Base-by-base conservation (phyloP, 2,888 invertebrate genomes). In the Ptychoptera contaminata region DNA sequence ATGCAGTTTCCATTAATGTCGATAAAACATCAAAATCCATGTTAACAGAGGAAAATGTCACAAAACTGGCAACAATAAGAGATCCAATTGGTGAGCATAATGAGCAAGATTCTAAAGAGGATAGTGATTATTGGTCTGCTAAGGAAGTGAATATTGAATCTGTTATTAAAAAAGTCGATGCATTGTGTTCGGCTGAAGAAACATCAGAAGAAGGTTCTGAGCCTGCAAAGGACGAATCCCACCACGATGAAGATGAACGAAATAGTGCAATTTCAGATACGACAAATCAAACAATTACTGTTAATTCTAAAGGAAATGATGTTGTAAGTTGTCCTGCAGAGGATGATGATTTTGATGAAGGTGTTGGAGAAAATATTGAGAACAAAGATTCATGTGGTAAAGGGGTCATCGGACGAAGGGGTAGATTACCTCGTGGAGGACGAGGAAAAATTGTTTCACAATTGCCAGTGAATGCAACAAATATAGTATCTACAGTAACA, bases 111-210 rank as follows among this genome's bases (percentile, higher is more conserved):
- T 71, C 70, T 31, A 74, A 79, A 51, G 80, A 82, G 54, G 82
- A 81, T 56, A 77, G 74, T 54, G 81, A 81, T 58, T 79, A 77
- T 52, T 84, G 83, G 83, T 79, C 79, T 32, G 78, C 79, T 7
- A 82, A 82, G 60, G 83, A 83, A 56, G 72, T 82, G 1, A 83
- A 82, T 55, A 81, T 83, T 50, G 83, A 84, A 52, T 83, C 83
- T 15, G 84, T 85, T 2, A 84, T 85, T 49, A 83, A 84, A 61
- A 82, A 80, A 55, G 77, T 81, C 0, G 81, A 82, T 53, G 79
- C 79, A 1, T 60, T 80, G 36, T 79, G 79, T 59, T 67, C 68
- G 7, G 62, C 60, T 9, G 70, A 70, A 39, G 48, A 44, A 43
- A 39, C 23, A 12, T 29, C 37, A 2, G 31, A 39, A 42, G 32